A percentile compares a stretch with the other conserved stretches of the same genome.
Evolutionary conservation across 1,140 invertebrate species (phyloP).

Genomic region (Pseudachorutes palmiensis): DNA sequence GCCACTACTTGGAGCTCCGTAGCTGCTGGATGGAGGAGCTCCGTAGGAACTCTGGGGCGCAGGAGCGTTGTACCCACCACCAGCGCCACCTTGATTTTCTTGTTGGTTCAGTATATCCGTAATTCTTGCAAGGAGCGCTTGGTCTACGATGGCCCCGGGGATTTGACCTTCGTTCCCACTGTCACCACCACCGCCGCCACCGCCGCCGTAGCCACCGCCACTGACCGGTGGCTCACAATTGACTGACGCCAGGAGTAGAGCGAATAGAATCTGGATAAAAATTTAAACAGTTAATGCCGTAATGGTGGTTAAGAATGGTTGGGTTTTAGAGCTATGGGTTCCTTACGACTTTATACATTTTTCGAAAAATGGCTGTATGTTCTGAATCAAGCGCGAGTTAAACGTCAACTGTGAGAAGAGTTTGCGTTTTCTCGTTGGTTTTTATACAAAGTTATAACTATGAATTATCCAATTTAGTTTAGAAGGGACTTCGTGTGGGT

Average conservation of each 20-base stretch:
- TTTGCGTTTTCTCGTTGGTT: background rate
- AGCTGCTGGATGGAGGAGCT: background rate
- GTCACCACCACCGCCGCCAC: background rate
- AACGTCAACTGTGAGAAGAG: no score
- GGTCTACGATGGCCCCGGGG: constrained; percentile 25
- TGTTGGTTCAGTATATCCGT: constrained; percentile 25
- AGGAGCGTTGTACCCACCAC: constrained; percentile 2
- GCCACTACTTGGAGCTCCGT: background rate
- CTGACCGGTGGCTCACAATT: constrained; percentile 16
- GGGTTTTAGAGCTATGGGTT: background rate
- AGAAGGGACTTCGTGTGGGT: background rate
- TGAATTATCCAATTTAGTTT: background rate
- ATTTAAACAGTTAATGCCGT: background rate
- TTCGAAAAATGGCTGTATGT: no score
- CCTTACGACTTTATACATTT: background rate
- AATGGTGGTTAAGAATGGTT: background rate
- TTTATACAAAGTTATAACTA: background rate
- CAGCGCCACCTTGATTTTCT: constrained; percentile 12
- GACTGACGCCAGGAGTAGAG: constrained; percentile 7
- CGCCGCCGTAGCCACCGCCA: constrained; percentile 17
- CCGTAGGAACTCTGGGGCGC: background rate
- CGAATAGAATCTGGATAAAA: constrained; percentile 18
- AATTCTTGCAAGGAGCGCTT: constrained; percentile 25
- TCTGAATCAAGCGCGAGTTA: no score
- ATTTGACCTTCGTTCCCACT: constrained; percentile 15